A percentile compares a stretch with the other conserved stretches of the same genome.
phyloP scores from a whole-genome alignment of 2,888 invertebrate genomes.

The Unio delphinus region DNA sequence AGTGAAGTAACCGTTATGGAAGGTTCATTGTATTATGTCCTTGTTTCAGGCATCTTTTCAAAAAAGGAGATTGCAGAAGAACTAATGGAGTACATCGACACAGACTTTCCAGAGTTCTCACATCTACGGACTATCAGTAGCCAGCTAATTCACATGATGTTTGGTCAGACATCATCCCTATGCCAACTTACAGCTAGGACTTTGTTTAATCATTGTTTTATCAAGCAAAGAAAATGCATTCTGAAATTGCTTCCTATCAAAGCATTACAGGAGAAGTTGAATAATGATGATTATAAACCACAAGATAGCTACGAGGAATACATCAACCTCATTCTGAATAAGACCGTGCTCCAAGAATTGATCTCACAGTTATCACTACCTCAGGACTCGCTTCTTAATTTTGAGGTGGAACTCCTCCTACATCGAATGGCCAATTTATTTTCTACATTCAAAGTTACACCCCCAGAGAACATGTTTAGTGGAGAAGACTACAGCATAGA shows the following conservation, averaged over 20 bases:
- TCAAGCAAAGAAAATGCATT: conserved; percentile 42
- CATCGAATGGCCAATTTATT: conserved; percentile 47
- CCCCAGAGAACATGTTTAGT: conserved; percentile 47
- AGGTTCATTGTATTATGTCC: too few species aligned
- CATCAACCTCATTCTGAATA: conserved; percentile 51
- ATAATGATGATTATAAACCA: conserved; percentile 37
- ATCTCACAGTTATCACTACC: conserved; percentile 45
- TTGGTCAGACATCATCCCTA: conserved; percentile 55
- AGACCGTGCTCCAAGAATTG: conserved; percentile 48
- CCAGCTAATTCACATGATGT: conserved; percentile 52
- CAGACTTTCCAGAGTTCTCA: conserved; percentile 53
- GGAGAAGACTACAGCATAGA: conserved; percentile 41
- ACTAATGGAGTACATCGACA: conserved; percentile 43
- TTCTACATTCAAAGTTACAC: conserved; percentile 41
- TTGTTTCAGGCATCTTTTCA: conserved; percentile 52
- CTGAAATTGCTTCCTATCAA: conserved; percentile 46
- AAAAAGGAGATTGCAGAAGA: conserved; percentile 54
- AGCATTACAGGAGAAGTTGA: conserved; percentile 42
- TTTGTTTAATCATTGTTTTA: conserved; percentile 55
- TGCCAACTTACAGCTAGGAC: conserved; percentile 54
- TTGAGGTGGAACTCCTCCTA: conserved; percentile 58
- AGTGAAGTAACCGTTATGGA: too few species aligned
- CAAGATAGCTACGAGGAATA: conserved; percentile 53
- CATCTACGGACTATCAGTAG: conserved; percentile 42
- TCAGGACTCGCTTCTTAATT: conserved; percentile 44